These are phyloP conservation scores for Phalacrocorax carbo DNA, from an alignment of 2,113 vertebrate species.

Conservation along the genomic window DNA sequence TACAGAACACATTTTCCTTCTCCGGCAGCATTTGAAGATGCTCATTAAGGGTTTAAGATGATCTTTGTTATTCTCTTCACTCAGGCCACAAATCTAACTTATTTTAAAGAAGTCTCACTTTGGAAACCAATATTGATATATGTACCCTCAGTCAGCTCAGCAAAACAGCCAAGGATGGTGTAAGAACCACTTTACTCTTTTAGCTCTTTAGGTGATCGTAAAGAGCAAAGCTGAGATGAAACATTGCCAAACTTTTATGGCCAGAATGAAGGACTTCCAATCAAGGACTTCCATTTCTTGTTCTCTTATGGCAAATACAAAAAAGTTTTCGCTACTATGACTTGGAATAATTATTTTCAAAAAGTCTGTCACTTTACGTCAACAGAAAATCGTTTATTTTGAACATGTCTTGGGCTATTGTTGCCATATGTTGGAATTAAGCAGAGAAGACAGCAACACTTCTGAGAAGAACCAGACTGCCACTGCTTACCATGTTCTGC, in stretches of 20 bases:
- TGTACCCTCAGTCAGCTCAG: not conserved
- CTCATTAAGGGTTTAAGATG: not conserved
- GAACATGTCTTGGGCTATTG: not conserved
- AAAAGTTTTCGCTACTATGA: not conserved
- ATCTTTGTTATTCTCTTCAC: not conserved
- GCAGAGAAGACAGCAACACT: not conserved
- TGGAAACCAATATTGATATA: not conserved
- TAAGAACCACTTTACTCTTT: not conserved
- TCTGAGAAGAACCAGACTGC: not conserved
- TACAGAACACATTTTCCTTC: not conserved
- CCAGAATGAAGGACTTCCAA: not conserved
- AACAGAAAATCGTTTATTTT: not conserved
- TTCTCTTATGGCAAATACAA: not conserved
- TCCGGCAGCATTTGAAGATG: not conserved
- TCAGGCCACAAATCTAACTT: not conserved
- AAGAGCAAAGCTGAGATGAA: not conserved
- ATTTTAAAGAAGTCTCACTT: not conserved
- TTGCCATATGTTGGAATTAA: not conserved
- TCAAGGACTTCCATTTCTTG: not conserved
- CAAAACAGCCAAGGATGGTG: not conserved
- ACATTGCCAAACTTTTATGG: not conserved
- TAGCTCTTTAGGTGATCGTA: not conserved
- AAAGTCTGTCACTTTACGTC: not conserved
- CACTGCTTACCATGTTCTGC: not conserved
- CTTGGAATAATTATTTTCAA: not conserved